Percentiles rank a stretch among this genome's conserved stretches.
These are phyloP conservation scores for Pachyrhynchus sulphureomaculatus DNA, from an alignment of 1,140 invertebrate genomes.

Conservation along the genomic window DNA sequence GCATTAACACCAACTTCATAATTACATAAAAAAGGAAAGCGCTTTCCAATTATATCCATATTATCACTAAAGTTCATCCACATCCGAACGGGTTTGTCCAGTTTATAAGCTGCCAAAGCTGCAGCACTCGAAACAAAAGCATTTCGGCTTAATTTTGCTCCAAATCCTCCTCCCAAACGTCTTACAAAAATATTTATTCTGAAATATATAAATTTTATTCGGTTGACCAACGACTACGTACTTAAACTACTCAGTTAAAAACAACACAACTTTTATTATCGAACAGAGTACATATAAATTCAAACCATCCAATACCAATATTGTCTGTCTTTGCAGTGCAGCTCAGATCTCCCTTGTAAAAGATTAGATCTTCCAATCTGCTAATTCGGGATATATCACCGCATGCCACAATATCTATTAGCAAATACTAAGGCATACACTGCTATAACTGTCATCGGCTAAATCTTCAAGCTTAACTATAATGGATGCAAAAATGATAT, in stretches of 20 bases:
- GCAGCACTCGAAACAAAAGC: slow-evolving; percentile 55
- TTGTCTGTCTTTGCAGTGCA: too few relatives aligned
- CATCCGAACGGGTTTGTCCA: slow-evolving; percentile 61
- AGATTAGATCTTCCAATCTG: not conserved
- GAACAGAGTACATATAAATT: too few relatives aligned
- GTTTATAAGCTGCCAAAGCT: slow-evolving; percentile 58
- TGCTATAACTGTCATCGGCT: too few relatives aligned
- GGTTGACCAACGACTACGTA: too few relatives aligned
- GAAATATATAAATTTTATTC: not conserved
- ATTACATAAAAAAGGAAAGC: slow-evolving; percentile 54
- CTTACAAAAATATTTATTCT: slow-evolving; percentile 58
- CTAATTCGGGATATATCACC: too few relatives aligned
- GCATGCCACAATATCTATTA: too few relatives aligned
- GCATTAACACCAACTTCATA: slow-evolving; percentile 71
- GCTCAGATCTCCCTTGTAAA: too few relatives aligned
- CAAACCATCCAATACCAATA: too few relatives aligned
- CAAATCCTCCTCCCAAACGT: slow-evolving; percentile 72
- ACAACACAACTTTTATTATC: not conserved
- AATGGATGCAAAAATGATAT: too few relatives aligned
- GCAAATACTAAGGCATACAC: too few relatives aligned
- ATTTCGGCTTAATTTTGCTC: slow-evolving; percentile 60
- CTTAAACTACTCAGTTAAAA: not conserved
- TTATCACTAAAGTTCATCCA: slow-evolving; percentile 64
- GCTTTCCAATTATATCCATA: slow-evolving; percentile 64
- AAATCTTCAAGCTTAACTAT: too few relatives aligned